Evolutionary conservation across 2,888 invertebrate genomes (phyloP).

Genomic region (Drosophila multiciliata): DNA sequence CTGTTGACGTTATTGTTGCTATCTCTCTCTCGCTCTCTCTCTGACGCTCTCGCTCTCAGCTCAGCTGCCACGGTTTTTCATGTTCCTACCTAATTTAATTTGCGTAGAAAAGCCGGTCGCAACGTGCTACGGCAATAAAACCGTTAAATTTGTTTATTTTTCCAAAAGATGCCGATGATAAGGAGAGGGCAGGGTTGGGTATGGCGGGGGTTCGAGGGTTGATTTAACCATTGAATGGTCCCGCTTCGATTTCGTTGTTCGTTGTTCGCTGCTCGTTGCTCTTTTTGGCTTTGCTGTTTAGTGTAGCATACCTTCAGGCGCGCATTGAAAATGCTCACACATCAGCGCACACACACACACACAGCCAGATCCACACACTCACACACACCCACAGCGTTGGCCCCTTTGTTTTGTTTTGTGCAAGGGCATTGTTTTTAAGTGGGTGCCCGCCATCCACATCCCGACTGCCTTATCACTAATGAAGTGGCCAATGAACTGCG

Average conservation of each 20-base stretch:
- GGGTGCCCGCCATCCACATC: conserved; percentile 66
- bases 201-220: not conserved
- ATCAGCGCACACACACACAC: conserved; percentile 17
- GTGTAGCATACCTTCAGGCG: conserved; percentile 61
- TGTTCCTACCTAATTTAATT: conserved; percentile 77
- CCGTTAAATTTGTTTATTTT: conserved; percentile 80
- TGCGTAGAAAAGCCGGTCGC: conserved; percentile 68
- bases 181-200: no score
- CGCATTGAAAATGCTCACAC: conserved; percentile 48
- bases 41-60: not conserved
- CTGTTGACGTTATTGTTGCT: conserved; percentile 13
- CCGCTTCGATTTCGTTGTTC: conserved; percentile 58
- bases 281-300: conserved; percentile 43
- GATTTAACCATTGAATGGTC: conserved; percentile 36
- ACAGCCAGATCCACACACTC: conserved; percentile 9
- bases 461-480: conserved; percentile 72
- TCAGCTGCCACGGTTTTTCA: conserved; percentile 52
- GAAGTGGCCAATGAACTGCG: conserved; percentile 78
- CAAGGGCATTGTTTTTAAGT: conserved; percentile 74
- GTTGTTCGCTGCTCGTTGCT: conserved; percentile 26
- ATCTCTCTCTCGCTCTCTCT: conserved; percentile 1
- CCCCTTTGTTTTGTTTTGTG: conserved; percentile 50
- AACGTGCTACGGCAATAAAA: conserved; percentile 78
- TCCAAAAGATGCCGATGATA: conserved; percentile 35
- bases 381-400: conserved; percentile 19